A percentile compares a stretch with the other conserved stretches of the same genome.
Conservation (phyloP, 2,797 vertebrate species). For the Macropodus opercularis region DNA sequence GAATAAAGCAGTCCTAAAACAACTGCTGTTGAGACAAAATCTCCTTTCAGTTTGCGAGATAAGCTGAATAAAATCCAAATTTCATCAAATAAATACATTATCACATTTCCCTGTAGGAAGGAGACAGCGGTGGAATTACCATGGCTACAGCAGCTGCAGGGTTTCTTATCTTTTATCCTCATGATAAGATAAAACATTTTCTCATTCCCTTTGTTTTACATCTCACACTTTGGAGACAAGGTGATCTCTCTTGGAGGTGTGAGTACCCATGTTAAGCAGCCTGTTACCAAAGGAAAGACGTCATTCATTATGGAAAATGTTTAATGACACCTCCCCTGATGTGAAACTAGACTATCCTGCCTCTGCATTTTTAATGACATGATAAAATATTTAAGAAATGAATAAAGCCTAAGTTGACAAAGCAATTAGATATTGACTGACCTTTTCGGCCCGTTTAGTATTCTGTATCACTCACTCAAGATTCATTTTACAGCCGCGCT, state of each 20-base stretch:
- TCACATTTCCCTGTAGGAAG: constrained; percentile 41
- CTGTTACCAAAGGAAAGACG: constrained; percentile 55
- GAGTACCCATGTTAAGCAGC: constrained; percentile 64
- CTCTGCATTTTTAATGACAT: constrained; percentile 61
- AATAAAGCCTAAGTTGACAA: constrained; percentile 75
- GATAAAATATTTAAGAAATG: constrained; percentile 75
- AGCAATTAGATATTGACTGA: constrained; percentile 78
- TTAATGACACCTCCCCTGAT: constrained; percentile 66
- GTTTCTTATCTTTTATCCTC: constrained; percentile 56
- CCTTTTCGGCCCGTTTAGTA: constrained; percentile 69
- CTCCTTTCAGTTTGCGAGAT: constrained; percentile 22
- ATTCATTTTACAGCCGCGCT: constrained; percentile 42
- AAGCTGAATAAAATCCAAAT: constrained; percentile 37
- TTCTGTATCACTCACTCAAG: constrained; percentile 55
- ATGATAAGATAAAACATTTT: constrained; percentile 61
- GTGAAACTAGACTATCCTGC: constrained; percentile 41
- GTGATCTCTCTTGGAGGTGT: constrained; percentile 54
- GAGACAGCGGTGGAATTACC: constrained; percentile 40
- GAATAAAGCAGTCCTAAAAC: constrained; percentile 15
- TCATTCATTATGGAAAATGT: constrained; percentile 71
- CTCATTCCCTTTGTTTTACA: constrained; percentile 71
- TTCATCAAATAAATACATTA: constrained; percentile 60
- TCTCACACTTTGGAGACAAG: constrained; percentile 59
- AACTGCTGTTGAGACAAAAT: constrained; percentile 38
- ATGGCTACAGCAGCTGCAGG: constrained; percentile 34